phyloP scores from a whole-genome alignment of 2,113 vertebrate species.

The Chaetodon trifascialis region DNA sequence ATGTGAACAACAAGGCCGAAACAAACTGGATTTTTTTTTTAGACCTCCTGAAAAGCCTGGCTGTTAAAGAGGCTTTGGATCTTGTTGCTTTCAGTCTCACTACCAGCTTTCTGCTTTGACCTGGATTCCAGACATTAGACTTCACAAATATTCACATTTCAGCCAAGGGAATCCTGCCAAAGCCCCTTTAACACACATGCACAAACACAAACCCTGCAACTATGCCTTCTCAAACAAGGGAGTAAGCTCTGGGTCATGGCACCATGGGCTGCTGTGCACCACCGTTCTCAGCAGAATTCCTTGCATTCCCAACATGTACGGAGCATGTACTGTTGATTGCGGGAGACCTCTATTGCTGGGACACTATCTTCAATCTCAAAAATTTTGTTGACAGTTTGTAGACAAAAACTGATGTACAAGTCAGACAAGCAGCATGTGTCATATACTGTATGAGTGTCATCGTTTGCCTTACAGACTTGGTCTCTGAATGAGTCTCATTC shows the following conservation, averaged over 20 bases:
- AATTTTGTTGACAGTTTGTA: slow-evolving; percentile 15
- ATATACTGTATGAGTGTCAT: not conserved
- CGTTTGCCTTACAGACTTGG: not conserved
- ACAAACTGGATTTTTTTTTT: slow-evolving; percentile 51
- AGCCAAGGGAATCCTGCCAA: slow-evolving; percentile 71
- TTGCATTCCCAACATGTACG: slow-evolving; percentile 80
- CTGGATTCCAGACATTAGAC: slow-evolving; percentile 76
- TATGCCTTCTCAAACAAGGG: slow-evolving; percentile 48
- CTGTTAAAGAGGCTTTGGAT: slow-evolving; percentile 70
- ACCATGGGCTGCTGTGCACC: slow-evolving; percentile 43
- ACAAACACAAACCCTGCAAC: slow-evolving; percentile 51
- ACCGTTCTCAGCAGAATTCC: slow-evolving; percentile 70
- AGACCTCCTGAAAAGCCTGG: slow-evolving; percentile 51
- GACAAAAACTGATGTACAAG: not conserved
- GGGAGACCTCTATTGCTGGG: slow-evolving; percentile 35
- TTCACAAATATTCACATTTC: slow-evolving; percentile 71
- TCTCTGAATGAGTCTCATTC: not conserved
- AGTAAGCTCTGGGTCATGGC: slow-evolving; percentile 55
- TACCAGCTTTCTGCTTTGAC: slow-evolving; percentile 72
- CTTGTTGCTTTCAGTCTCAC: slow-evolving; percentile 48
- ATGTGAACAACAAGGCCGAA: slow-evolving; percentile 45
- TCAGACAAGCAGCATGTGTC: not conserved
- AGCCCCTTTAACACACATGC: slow-evolving; percentile 63
- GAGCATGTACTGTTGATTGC: slow-evolving; percentile 65
- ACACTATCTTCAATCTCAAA: slow-evolving; percentile 18